Evolutionary conservation across 2,113 vertebrate genomes (phyloP).

Genomic region (Pygoscelis adeliae): DNA sequence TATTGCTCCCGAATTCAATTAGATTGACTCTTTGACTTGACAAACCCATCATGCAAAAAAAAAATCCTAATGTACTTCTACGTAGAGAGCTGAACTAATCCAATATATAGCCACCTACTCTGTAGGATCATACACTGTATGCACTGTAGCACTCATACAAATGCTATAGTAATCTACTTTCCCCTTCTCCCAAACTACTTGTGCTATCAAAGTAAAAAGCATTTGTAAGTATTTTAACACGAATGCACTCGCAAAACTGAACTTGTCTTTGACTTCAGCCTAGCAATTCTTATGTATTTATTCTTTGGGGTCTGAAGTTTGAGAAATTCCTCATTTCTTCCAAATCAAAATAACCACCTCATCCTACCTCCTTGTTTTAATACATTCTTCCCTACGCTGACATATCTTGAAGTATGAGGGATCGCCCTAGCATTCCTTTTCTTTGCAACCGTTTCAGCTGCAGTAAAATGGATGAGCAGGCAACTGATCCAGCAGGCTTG

Average conservation of each 20-base stretch:
- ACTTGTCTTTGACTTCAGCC: neutral
- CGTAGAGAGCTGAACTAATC: neutral
- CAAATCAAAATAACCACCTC: neutral
- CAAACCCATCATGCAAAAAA: neutral
- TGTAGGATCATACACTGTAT: neutral
- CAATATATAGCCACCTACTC: neutral
- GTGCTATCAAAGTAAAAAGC: neutral
- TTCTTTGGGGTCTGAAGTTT: neutral
- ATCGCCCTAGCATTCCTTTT: neutral
- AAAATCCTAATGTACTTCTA: neutral
- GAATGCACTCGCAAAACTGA: neutral
- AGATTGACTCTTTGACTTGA: neutral
- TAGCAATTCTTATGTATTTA: neutral
- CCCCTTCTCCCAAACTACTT: neutral
- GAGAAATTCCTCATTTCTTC: neutral
- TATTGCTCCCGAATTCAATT: neutral
- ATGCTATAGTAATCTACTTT: neutral
- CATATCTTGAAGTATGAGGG: neutral
- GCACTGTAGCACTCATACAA: neutral
- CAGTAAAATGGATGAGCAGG: neutral
- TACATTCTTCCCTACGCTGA: neutral
- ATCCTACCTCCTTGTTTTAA: neutral
- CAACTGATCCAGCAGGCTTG: neutral
- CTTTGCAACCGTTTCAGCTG: neutral
- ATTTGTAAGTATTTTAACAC: neutral